Evolutionary conservation across 2,797 vertebrate genomes (phyloP).

Genomic region (Fundulus diaphanus): DNA sequence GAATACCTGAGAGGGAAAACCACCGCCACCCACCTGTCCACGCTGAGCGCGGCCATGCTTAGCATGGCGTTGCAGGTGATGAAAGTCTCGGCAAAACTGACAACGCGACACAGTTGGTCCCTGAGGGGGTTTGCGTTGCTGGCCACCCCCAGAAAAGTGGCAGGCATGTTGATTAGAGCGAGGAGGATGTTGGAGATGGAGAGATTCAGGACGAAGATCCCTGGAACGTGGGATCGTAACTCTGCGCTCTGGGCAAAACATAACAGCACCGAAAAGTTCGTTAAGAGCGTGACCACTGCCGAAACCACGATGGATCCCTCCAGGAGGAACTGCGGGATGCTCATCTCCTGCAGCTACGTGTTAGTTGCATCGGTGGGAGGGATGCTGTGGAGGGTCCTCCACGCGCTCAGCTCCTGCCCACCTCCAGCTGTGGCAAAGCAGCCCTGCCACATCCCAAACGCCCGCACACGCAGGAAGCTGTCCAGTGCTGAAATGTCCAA

Average conservation of each 20-base stretch:
- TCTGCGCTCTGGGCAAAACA: conserved; percentile 83
- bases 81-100: conserved; percentile 84
- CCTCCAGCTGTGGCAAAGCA: conserved; percentile 27
- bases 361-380: conserved; percentile 23
- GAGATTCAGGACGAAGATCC: conserved; percentile 83
- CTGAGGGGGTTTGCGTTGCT: conserved; percentile 69
- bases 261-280: conserved; percentile 83
- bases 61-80: conserved; percentile 82
- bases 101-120: conserved; percentile 71
- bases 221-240: conserved; percentile 82
- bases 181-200: conserved; percentile 86
- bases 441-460: conserved; percentile 29
- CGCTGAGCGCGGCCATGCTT: conserved; percentile 85
- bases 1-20: conserved; percentile 84
- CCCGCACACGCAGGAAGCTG: conserved; percentile 57
- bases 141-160: conserved; percentile 78
- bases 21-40: conserved; percentile 85
- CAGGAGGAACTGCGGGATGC: conserved; percentile 82
- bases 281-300: conserved; percentile 78
- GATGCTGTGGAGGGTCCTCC: conserved; percentile 35
- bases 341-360: conserved; percentile 75
- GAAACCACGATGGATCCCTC: conserved; percentile 79
- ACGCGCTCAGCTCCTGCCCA: conserved; percentile 38
- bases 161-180: conserved; percentile 81
- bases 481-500: conserved; percentile 78